Conservation (phyloP, 2,113 vertebrate genomes). For the Mormyrus iriodes region DNA sequence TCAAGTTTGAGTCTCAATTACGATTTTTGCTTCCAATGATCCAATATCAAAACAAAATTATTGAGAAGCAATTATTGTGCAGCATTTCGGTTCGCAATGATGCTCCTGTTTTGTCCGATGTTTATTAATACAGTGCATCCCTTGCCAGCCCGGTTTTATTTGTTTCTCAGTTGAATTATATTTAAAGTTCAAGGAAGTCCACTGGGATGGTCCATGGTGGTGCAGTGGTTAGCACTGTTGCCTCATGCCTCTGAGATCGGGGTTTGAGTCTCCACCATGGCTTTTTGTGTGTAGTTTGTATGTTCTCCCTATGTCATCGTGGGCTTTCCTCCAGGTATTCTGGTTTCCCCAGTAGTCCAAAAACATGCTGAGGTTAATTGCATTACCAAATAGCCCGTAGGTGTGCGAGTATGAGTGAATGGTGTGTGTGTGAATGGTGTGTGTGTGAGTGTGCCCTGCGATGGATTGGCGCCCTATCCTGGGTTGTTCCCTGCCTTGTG, state of each 20-base stretch:
- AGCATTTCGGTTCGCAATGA: neutral
- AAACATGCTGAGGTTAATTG: neutral
- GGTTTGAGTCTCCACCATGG: too few species aligned
- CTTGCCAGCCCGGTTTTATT: neutral
- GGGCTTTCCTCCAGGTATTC: neutral
- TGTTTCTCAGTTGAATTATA: neutral
- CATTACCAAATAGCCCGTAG: neutral
- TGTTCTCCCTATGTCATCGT: neutral
- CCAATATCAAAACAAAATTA: neutral
- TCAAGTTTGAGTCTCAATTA: neutral
- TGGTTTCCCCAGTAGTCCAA: neutral
- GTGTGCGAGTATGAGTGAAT: neutral
- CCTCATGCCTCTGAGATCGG: too few species aligned
- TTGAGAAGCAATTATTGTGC: neutral
- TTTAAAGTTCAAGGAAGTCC: too few species aligned
- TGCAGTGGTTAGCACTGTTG: neutral
- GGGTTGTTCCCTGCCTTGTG: neutral
- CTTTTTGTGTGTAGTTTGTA: too few species aligned
- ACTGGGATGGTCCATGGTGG: too few species aligned
- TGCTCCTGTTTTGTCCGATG: neutral
- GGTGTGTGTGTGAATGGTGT: neutral
- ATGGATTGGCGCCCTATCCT: neutral
- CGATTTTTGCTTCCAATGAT: neutral
- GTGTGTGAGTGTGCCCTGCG: neutral
- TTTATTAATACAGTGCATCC: neutral